phyloP scores from a whole-genome alignment of 2,797 vertebrate species.

The Tapera naevia region DNA sequence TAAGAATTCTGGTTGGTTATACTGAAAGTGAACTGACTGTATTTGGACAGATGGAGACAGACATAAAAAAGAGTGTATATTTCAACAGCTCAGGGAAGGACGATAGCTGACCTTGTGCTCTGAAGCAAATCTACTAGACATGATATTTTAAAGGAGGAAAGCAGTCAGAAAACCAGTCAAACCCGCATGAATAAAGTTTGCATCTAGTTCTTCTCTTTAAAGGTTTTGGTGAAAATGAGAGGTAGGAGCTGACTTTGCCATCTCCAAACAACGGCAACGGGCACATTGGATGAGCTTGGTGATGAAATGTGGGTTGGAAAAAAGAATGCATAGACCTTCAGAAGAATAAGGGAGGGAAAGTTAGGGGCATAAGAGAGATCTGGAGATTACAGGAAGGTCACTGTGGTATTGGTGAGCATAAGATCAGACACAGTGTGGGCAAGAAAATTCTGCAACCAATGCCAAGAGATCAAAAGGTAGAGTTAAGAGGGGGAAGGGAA shows the following conservation, averaged over 20 bases:
- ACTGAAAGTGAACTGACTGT: neutral
- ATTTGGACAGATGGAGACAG: neutral
- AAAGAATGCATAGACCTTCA: neutral
- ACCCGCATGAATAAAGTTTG: neutral
- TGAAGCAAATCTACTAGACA: neutral
- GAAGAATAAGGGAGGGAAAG: neutral
- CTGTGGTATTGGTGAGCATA: neutral
- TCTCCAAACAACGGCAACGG: neutral
- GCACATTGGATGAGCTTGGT: neutral
- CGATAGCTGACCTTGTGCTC: neutral
- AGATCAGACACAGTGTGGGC: neutral
- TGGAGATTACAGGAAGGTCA: neutral
- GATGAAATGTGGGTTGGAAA: neutral
- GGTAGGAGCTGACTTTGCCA: accelerated
- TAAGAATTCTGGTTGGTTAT: neutral
- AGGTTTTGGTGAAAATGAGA: neutral
- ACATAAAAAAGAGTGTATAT: accelerated
- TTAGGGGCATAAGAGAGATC: neutral
- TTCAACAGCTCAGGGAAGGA: neutral
- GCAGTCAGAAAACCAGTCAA: neutral
- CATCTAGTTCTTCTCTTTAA: neutral
- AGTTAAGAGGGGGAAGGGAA: neutral
- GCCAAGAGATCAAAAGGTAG: neutral
- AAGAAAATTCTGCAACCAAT: neutral
- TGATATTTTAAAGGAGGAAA: neutral